Evolutionary conservation across 2,888 invertebrate genomes (phyloP), one percentile per base, ranked within the genome.

Genomic region (Heliconius aoede): DNA sequence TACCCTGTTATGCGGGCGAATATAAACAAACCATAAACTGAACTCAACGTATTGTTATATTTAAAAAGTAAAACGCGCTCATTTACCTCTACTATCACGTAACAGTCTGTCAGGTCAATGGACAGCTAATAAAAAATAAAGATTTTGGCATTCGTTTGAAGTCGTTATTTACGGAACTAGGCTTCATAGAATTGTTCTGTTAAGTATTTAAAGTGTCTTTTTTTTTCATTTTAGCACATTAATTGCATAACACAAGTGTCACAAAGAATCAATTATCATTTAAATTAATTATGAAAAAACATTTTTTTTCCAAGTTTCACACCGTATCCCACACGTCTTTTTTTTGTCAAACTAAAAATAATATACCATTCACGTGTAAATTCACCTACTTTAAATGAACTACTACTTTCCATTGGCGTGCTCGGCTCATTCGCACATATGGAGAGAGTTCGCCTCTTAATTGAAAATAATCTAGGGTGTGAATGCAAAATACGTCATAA

Each of bases 41-140:
- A n/a, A n/a, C n/a, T n/a, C n/a, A n/a, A n/a, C n/a, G n/a, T n/a
- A n/a, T n/a, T n/a, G n/a, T n/a, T n/a, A 51, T 30, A 51, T 28
- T 55, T 69, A 18, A 30, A 55, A 55, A 51, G n/a, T 11, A 55
- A 55, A 55, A 28, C 68, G 36, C 9, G 24, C 24, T 26, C 32
- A 32, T 74, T 61, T 69, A 69, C 68, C 32, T 51, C 61, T 46
- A 69, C 61, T 46, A 60, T 74, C 68, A 74, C 69, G 46, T 74
- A 74, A 74, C 58, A 73, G 30, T 72, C n/a, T 30, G 74, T 15
- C 60, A 72, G 76, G 67, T 76, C 67, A 67, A 21, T 30, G 76
- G 55, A 72, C 76, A 67, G 72, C 67, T 67, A 67, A 67, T 74
- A 68, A 74, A 74, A 74, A 69, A 65, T 60, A 76, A 76, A 67